Evolutionary conservation across 1,140 invertebrate species (phyloP).

Genomic region (Eriosoma lanigerum): DNA sequence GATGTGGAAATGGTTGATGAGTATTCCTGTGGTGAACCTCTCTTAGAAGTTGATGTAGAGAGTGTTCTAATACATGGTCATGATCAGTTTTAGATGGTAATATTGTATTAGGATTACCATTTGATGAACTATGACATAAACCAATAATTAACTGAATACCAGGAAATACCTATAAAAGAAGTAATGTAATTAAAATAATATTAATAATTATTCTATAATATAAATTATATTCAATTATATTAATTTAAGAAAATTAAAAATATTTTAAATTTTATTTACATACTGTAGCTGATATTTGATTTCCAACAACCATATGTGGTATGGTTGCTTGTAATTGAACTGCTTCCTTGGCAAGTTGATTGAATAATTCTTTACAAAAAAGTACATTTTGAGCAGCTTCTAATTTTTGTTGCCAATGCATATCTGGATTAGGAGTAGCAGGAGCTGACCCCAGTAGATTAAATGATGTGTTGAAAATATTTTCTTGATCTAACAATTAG

Average conservation of each 20-base stretch:
- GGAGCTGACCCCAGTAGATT: conserved; percentile 67
- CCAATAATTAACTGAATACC: conserved; percentile 85
- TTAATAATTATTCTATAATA: too few species aligned
- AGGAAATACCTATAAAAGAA: conserved; percentile 73
- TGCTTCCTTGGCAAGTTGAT: conserved; percentile 90
- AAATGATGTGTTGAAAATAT: conserved; percentile 76
- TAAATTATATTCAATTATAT: too few species aligned
- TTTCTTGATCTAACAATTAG: conserved; percentile 81
- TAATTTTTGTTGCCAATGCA: conserved; percentile 91
- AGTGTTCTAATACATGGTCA: conserved; percentile 94
- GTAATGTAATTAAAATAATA: background rate
- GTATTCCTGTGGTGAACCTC: conserved; percentile 91
- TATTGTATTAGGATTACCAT: conserved; percentile 59
- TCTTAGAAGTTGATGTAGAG: conserved; percentile 87
- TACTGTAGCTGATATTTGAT: conserved; percentile 94
- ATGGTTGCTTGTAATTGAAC: conserved; percentile 89
- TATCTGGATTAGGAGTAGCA: conserved; percentile 71
- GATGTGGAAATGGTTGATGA: conserved; percentile 91
- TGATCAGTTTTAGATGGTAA: conserved; percentile 73
- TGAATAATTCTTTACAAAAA: conserved; percentile 96
- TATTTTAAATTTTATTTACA: conserved; percentile 56
- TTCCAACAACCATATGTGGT: conserved; percentile 94
- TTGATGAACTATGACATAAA: conserved; percentile 74
- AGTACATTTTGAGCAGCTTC: conserved; percentile 96
- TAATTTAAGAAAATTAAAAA: conserved; percentile 36